Evolutionary conservation across 2,888 invertebrate genomes (phyloP), one percentile per base, ranked within the genome.

Genomic region (Lasioglossum figueresi): DNA sequence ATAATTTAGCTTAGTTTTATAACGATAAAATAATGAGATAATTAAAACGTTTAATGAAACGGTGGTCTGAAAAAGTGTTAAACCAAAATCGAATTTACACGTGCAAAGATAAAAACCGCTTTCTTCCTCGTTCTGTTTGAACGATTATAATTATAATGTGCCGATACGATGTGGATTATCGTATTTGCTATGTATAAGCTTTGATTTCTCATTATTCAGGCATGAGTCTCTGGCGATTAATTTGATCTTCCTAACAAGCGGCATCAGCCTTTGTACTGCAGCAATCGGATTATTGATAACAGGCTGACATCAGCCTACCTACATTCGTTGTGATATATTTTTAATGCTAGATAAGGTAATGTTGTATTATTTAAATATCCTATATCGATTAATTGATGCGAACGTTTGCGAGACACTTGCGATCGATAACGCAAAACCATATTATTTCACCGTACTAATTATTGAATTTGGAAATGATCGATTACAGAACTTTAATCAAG

Each of bases 201-300:
- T 31, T 31, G 70, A 84, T 75, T 82, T 63, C 71, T 52, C 63
- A 31, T 23, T 75, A 66, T 75, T 56, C 48, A n/a, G 59, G 74
- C 43, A 71, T n/a, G 75, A 74, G 43, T 84, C 74, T 48, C 43
- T 45, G 68, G 73, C 76, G 63, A 84, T 74, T 74, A 52, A 52
- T 59, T 79, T 80, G 84, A 77, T 71, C 80, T 80, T 45, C 31
- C 77, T 84, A 80, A 85, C 66, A 34, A 84, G 71, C 85, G n/a
- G 74, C 56, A 71, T 77, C 45, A 27, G 70, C 56, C 73, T 77
- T 75, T 84, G 77, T 59, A 14, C 27, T n/a, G 6, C 16, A 45
- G 12, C 63, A 71, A 77, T 80, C 52, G 74, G 77, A 85, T 85
- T 84, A 83, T 37, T 34, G 34, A 74, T 79, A 83, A 78, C 74